Evolutionary conservation across 2,888 invertebrate species (phyloP).

Genomic region (Lordiphosa fenestrarum): DNA sequence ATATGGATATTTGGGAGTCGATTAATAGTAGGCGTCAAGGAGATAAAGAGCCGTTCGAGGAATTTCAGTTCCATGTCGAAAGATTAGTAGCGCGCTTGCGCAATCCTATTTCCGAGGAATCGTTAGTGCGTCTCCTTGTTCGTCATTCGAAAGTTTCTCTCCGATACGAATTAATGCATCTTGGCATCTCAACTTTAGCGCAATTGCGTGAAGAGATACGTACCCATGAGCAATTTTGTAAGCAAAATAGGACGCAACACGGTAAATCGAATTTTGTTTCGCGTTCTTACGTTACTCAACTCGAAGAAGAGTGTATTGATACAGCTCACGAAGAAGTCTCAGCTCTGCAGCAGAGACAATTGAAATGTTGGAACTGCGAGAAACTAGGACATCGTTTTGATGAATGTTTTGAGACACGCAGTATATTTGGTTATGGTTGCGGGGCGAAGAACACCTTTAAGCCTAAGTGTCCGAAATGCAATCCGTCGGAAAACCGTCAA

Average conservation of each 20-base stretch:
- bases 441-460: too few species aligned
- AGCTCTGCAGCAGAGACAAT: neutral
- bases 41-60: too few species aligned
- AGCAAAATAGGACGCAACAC: neutral
- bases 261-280: too few species aligned
- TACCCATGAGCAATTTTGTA: constrained; percentile 5
- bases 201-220: neutral
- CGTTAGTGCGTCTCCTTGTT: neutral
- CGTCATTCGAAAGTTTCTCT: constrained; percentile 1
- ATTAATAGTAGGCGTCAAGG: neutral
- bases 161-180: neutral
- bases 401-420: neutral
- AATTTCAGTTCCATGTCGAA: too few species aligned
- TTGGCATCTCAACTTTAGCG: too few species aligned
- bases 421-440: too few species aligned
- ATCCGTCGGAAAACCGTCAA: too few species aligned
- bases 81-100: neutral
- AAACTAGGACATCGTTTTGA: constrained; percentile 16
- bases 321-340: too few species aligned
- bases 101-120: neutral
- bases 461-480: too few species aligned
- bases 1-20: too few species aligned
- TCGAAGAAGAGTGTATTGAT: too few species aligned
- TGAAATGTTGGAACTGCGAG: constrained; percentile 18
- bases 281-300: too few species aligned